These are phyloP conservation scores for Simalia tracyae DNA, from an alignment of 2,797 vertebrate species.

Conservation along the genomic window DNA sequence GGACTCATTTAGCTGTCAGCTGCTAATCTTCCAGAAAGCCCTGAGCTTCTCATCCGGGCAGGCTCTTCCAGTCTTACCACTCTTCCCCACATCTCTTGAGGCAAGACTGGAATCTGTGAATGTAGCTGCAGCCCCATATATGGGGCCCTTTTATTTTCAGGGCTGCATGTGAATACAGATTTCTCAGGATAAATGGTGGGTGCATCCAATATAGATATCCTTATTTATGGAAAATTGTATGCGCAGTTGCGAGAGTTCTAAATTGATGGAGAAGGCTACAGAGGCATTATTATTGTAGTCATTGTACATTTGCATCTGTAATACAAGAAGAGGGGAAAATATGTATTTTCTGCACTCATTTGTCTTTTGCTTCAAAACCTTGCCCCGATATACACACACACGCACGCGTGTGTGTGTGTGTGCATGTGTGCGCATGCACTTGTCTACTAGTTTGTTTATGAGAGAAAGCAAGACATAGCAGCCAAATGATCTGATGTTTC, in stretches of 20 bases:
- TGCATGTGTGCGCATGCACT: not conserved
- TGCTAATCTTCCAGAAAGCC: slow-evolving; percentile 1
- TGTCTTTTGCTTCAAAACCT: not conserved
- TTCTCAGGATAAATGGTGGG: not conserved
- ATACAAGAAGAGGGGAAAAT: not conserved
- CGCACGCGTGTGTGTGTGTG: fast-evolving
- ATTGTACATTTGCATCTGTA: not conserved
- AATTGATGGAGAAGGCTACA: not conserved
- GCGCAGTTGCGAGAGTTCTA: not conserved
- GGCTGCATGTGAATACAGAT: not conserved
- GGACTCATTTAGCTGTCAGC: not conserved
- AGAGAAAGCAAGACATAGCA: not conserved
- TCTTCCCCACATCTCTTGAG: not conserved
- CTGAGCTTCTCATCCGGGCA: not conserved
- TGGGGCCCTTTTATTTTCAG: not conserved
- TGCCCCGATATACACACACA: too few relatives aligned
- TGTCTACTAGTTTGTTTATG: not conserved
- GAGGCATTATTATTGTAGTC: not conserved
- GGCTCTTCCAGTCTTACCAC: not conserved
- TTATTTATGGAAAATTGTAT: not conserved
- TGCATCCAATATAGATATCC: not conserved
- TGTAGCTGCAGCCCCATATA: not conserved
- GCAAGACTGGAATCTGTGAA: not conserved
- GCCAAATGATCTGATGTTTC: not conserved
- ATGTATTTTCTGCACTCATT: not conserved